Conservation (phyloP, 2,797 vertebrate genomes). For the Semotilus atromaculatus region DNA sequence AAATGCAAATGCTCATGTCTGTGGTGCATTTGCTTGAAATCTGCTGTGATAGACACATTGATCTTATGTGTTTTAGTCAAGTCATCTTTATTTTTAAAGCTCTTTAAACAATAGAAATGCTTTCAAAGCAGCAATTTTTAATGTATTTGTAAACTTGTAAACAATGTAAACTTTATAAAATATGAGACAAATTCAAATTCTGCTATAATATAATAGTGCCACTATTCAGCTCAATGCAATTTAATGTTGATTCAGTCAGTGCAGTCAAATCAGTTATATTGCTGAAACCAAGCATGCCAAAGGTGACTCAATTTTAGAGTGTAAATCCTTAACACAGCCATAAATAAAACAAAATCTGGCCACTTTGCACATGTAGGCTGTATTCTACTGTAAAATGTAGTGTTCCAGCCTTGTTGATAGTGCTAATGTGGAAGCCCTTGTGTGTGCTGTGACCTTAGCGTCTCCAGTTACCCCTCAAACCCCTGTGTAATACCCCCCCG, state of each 20-base stretch:
- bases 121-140: too few species aligned
- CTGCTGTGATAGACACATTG: background rate
- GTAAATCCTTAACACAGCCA: background rate
- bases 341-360: background rate
- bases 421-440: constrained; percentile 9
- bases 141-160: too few species aligned
- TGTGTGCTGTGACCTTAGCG: constrained; percentile 43
- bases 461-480: constrained; percentile 19
- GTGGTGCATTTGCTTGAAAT: background rate
- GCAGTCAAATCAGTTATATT: background rate
- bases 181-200: too few species aligned
- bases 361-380: background rate
- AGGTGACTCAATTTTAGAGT: background rate
- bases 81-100: too few species aligned
- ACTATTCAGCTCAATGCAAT: background rate
- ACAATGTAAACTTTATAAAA: too few species aligned
- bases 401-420: background rate
- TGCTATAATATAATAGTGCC: background rate
- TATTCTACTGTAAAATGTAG: background rate
- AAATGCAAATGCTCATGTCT: background rate
- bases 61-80: background rate
- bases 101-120: too few species aligned
- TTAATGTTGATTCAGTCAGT: background rate
- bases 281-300: background rate
- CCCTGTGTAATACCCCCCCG: constrained; percentile 9